These are phyloP conservation scores for Phlogophora meticulosa DNA, from an alignment of 2,888 invertebrate species.

Conservation along the genomic window DNA sequence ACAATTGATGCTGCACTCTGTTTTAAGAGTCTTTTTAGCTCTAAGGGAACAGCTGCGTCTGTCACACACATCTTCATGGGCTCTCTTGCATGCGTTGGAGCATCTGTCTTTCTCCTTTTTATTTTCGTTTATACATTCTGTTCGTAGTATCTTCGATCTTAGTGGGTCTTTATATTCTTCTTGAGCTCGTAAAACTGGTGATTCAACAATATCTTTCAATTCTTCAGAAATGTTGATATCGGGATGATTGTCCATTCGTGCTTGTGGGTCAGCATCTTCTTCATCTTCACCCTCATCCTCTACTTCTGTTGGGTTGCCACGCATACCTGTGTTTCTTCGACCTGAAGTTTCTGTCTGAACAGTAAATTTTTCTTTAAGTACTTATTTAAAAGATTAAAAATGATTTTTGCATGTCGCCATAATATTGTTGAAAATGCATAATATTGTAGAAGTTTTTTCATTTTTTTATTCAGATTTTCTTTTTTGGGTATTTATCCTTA, in stretches of 20 bases:
- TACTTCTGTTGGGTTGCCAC: neutral
- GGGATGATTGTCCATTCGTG: neutral
- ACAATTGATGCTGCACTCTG: slow-evolving; percentile 42
- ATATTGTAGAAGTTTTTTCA: too few species aligned
- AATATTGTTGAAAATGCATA: too few species aligned
- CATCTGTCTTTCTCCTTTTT: slow-evolving; percentile 22
- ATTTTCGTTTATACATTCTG: slow-evolving; percentile 17
- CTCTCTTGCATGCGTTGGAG: slow-evolving; percentile 26
- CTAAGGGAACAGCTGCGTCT: slow-evolving; percentile 29
- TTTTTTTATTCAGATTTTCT: too few species aligned
- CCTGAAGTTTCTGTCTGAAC: slow-evolving; percentile 15
- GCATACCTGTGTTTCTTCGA: slow-evolving; percentile 27
- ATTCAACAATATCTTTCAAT: neutral
- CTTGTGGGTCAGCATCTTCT: neutral
- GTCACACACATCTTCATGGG: slow-evolving; percentile 34
- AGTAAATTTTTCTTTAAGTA: neutral
- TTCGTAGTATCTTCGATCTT: neutral
- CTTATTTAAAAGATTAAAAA: too few species aligned
- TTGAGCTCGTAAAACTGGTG: neutral
- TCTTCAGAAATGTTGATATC: slow-evolving; percentile 19
- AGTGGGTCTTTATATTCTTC: neutral
- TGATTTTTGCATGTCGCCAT: too few species aligned
- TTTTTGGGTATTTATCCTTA: too few species aligned
- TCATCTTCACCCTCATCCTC: neutral
- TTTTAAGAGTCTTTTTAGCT: slow-evolving; percentile 24